These are phyloP conservation scores for Glareola pratincola DNA, from an alignment of 2,113 vertebrate species.

Conservation along the genomic window DNA sequence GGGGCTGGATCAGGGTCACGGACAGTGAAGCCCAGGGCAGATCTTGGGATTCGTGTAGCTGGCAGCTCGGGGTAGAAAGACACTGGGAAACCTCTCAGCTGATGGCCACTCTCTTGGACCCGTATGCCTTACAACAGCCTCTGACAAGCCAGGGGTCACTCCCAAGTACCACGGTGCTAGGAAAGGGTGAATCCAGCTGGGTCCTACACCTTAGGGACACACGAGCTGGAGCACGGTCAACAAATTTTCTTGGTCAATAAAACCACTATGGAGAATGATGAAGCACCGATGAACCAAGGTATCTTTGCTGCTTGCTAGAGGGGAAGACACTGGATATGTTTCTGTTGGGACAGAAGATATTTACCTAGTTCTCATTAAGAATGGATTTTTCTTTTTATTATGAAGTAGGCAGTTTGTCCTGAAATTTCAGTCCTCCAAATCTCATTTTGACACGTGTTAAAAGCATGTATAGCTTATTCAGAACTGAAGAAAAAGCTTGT, in stretches of 20 bases:
- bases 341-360: background rate
- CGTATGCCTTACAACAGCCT: background rate
- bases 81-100: background rate
- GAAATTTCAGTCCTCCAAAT: background rate
- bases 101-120: background rate
- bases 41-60: background rate
- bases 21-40: background rate
- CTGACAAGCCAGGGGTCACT: fast-evolving
- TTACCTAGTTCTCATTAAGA: background rate
- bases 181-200: background rate
- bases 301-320: background rate
- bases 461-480: background rate
- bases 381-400: background rate
- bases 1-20: no score
- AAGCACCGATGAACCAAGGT: fast-evolving
- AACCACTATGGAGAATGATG: background rate
- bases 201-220: background rate
- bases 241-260: background rate
- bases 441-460: background rate
- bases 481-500: background rate
- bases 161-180: background rate
- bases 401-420: background rate
- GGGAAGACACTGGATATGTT: background rate
- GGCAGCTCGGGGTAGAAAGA: background rate
- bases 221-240: fast-evolving